phyloP scores from a whole-genome alignment of 2,888 invertebrate genomes.

The Tetanocera ferruginea region DNA sequence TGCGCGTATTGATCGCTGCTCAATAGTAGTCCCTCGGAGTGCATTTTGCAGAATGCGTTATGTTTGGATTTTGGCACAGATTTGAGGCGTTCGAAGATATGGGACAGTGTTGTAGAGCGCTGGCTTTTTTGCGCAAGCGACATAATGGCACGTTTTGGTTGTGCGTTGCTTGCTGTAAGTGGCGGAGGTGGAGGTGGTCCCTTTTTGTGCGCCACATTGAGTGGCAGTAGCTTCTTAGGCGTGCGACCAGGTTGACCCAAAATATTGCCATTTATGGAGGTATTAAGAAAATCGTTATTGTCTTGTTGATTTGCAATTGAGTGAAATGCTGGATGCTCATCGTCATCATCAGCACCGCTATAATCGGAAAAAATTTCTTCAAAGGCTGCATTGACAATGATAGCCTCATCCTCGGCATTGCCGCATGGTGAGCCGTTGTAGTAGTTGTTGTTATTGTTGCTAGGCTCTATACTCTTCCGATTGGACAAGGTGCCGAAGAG shows the following conservation, averaged over 20 bases:
- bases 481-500: slow-evolving; percentile 59
- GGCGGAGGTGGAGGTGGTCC: slow-evolving; percentile 58
- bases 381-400: slow-evolving; percentile 66
- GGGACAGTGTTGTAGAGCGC: slow-evolving; percentile 61
- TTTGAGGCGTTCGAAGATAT: slow-evolving; percentile 64
- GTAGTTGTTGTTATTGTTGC: slow-evolving; percentile 19
- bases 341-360: slow-evolving; percentile 48
- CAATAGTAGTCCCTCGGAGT: slow-evolving; percentile 57
- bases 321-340: slow-evolving; percentile 43
- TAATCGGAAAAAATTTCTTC: slow-evolving; percentile 65
- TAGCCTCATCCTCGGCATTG: slow-evolving; percentile 29
- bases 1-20: slow-evolving; percentile 40
- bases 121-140: slow-evolving; percentile 46
- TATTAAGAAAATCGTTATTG: slow-evolving; percentile 18
- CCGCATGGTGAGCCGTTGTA: slow-evolving; percentile 21
- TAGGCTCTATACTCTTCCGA: neutral
- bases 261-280: slow-evolving; percentile 33
- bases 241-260: slow-evolving; percentile 53
- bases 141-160: slow-evolving; percentile 44
- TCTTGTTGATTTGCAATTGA: slow-evolving; percentile 48
- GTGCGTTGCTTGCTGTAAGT: slow-evolving; percentile 33
- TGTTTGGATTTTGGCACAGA: slow-evolving; percentile 26
- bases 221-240: slow-evolving; percentile 55
- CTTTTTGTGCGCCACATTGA: slow-evolving; percentile 50
- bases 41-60: slow-evolving; percentile 47